A percentile compares a stretch with the other conserved stretches of the same genome.
These are phyloP conservation scores for Eulacestoma nigropectus DNA, from an alignment of 2,113 vertebrate genomes.

Conservation along the genomic window DNA sequence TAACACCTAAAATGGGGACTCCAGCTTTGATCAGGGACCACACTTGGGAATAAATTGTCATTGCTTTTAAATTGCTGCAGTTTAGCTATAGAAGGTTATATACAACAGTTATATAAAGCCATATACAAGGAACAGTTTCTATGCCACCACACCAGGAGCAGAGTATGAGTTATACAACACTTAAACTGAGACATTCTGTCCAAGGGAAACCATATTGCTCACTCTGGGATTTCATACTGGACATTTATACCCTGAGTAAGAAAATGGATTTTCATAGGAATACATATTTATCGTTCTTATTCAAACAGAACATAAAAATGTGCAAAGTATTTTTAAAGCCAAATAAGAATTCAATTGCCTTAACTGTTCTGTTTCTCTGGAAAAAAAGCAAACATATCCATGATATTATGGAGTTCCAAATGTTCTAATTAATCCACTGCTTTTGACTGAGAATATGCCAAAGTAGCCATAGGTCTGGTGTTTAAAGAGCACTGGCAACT, in stretches of 20 bases:
- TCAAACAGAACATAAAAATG: slow-evolving; percentile 2
- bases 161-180: slow-evolving; percentile 63
- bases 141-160: slow-evolving; percentile 50
- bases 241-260: background rate
- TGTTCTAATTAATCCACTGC: background rate
- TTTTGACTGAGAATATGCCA: background rate
- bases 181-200: slow-evolving; percentile 17
- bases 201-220: slow-evolving; percentile 32
- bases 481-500: background rate
- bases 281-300: background rate
- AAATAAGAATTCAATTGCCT: background rate
- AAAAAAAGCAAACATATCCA: background rate
- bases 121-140: slow-evolving; percentile 56
- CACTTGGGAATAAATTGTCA: slow-evolving; percentile 66
- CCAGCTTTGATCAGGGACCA: slow-evolving; percentile 47
- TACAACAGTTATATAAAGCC: slow-evolving; percentile 42
- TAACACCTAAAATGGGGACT: slow-evolving; percentile 49
- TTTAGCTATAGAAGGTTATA: slow-evolving; percentile 57
- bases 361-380: background rate
- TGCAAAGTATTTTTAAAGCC: slow-evolving; percentile 17
- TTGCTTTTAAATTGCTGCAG: slow-evolving; percentile 64
- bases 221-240: background rate
- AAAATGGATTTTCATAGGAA: slow-evolving; percentile 24
- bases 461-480: background rate
- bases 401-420: background rate